Base-by-base conservation (phyloP, 1,140 invertebrate genomes). In the Drosophila parabipectinata region DNA sequence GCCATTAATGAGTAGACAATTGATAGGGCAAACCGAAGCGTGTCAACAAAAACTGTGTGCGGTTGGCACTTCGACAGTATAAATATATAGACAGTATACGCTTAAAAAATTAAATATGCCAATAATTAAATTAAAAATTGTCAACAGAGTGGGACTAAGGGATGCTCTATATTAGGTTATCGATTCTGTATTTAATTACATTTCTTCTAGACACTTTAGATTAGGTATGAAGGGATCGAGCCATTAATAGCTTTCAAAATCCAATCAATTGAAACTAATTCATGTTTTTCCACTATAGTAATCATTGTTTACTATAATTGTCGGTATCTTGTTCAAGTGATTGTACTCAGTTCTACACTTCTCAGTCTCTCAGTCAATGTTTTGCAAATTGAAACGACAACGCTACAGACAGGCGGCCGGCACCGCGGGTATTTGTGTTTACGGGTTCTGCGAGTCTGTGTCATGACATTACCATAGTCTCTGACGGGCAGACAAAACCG, bases 301-400 rank as follows among this genome's bases (percentile, higher is more conserved):
- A 47, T 44, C 41, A 47, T 7, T 45, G 41, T 45, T 37, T 21
- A 18, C 18, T 68, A n/a, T 7, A 18, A 50, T 39, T 57, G 37
- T 14, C 37, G 24, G 6, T 52, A 32, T 21, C 15, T 54, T 37
- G 34, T 18, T 48, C 2, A 34, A 66, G 39, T 41, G 12, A 57
- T 75, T 56, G 54, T 74, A 52, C 53, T 58, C 48, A 8, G 8
- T 26, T 30, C 39, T 54, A 48, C 67, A 45, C 52, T 57, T 74
- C 44, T 30, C 26, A 9, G 7, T 32, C 37, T 74, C 44, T 30
- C 26, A 9, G 7, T 32, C 37, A 52, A 51, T 57, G 60, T 28
- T 56, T 74, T 48, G 72, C 72, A 75, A 75, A 75, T 75, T 75
- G 60, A 56, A 54, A 75, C 66, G 72, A 75, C 72, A 74, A 74